Evolutionary conservation across 2,113 vertebrate genomes (phyloP).

Genomic region (Emydocephalus ijimae): DNA sequence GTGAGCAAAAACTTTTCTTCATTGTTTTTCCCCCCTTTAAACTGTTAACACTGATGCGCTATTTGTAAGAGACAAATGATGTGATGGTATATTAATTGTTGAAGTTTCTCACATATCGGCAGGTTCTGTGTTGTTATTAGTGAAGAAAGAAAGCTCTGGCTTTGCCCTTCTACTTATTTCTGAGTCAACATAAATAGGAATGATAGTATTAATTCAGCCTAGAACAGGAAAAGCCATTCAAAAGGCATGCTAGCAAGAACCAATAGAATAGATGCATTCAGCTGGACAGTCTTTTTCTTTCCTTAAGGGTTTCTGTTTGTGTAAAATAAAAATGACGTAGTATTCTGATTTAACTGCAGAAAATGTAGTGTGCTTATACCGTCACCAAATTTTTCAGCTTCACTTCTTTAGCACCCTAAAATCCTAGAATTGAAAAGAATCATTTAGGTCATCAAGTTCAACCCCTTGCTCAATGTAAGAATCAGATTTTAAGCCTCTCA

Average conservation of each 20-base stretch:
- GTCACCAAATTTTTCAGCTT: neutral
- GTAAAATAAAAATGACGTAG: neutral
- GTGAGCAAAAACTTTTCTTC: neutral
- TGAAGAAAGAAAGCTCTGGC: neutral
- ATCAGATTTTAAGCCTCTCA: neutral
- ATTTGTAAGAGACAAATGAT: neutral
- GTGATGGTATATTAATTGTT: neutral
- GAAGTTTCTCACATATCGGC: neutral
- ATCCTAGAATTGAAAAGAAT: neutral
- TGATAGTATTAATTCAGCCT: neutral
- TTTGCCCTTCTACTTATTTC: neutral
- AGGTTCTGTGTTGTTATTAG: neutral
- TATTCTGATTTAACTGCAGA: neutral
- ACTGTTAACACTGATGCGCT: neutral
- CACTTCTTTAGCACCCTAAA: neutral
- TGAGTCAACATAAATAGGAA: neutral
- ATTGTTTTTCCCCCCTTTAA: constrained; percentile 1
- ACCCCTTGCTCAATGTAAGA: neutral
- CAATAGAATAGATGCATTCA: neutral
- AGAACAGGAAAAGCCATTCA: neutral
- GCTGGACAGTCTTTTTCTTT: neutral
- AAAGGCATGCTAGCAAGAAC: neutral
- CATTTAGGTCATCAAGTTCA: neutral
- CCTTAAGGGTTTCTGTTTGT: neutral
- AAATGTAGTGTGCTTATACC: neutral